phyloP scores from a whole-genome alignment of 2,113 vertebrate genomes.

The Carassius carassius region DNA sequence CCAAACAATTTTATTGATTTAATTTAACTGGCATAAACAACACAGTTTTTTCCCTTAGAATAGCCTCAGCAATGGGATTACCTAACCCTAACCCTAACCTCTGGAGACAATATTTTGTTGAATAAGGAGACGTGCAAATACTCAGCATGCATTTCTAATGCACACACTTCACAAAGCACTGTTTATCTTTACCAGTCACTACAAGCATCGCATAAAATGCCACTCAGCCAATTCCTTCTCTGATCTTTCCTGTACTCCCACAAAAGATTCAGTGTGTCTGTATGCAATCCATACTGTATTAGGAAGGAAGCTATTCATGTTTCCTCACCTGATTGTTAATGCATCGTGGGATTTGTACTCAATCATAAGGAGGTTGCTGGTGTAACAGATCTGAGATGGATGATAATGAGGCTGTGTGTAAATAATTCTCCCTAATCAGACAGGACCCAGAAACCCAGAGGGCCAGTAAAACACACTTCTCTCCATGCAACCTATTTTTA shows the following conservation, averaged over 20 bases:
- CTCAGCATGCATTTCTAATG: not conserved
- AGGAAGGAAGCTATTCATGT: constrained; percentile 47
- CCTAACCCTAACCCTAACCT: too few relatives aligned
- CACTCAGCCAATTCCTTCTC: constrained; percentile 28
- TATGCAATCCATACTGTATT: constrained; percentile 20
- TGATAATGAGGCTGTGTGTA: constrained; percentile 53
- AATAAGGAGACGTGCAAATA: not conserved
- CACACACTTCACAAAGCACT: not conserved
- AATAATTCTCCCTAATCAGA: constrained; percentile 61
- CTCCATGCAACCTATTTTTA: constrained; percentile 43
- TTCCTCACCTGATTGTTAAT: constrained; percentile 37
- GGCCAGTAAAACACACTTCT: constrained; percentile 39
- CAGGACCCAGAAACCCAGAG: constrained; percentile 42
- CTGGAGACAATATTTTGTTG: not conserved
- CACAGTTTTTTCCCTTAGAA: too few relatives aligned
- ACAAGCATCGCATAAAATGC: constrained; percentile 20
- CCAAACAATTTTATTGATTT: too few relatives aligned
- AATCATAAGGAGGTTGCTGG: not conserved
- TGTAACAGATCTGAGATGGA: constrained; percentile 32
- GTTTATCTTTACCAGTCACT: constrained; percentile 5
- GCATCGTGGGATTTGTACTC: constrained; percentile 51
- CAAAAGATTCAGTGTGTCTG: constrained; percentile 3
- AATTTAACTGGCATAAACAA: too few relatives aligned
- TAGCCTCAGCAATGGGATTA: too few relatives aligned
- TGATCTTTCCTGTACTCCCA: not conserved